Percentiles rank a stretch among this genome's conserved stretches.
Conservation (phyloP, 2,113 vertebrate genomes). For the Oreocharis arfaki region DNA sequence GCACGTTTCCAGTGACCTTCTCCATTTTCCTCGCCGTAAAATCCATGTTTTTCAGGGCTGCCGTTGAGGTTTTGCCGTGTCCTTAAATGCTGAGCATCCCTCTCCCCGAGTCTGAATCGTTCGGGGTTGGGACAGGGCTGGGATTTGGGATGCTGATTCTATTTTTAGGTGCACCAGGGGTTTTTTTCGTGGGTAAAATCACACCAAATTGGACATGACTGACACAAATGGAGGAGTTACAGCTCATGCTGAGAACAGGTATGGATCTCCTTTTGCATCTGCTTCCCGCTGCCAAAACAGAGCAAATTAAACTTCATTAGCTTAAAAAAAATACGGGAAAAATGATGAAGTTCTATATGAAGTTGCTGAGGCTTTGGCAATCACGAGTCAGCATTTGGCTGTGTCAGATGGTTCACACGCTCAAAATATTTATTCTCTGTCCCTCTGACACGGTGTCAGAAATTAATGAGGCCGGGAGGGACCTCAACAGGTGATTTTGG, state of each 20-base stretch:
- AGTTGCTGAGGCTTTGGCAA: not conserved
- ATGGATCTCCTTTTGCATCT: not conserved
- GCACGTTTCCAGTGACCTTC: not conserved
- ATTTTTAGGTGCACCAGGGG: not conserved
- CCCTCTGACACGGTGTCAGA: not conserved
- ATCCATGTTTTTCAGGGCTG: not conserved
- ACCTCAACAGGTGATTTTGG: not conserved
- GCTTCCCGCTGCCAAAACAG: not conserved
- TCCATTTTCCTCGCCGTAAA: not conserved
- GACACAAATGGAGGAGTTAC: not conserved
- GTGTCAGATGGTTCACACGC: too few relatives aligned
- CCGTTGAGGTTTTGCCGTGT: not conserved
- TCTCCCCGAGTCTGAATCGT: not conserved
- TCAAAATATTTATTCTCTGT: not conserved
- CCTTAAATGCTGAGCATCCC: not conserved
- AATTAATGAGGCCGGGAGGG: not conserved
- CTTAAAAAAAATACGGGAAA: not conserved
- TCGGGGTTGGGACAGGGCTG: not conserved
- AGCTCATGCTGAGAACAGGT: not conserved
- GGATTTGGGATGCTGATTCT: not conserved
- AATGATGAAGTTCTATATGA: rapidly evolving
- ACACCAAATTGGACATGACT: not conserved
- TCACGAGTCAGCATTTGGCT: not conserved
- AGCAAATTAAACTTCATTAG: not conserved
- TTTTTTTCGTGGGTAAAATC: not conserved